These are phyloP conservation scores for Stigmatopora argus DNA, from an alignment of 2,113 vertebrate genomes.

Conservation along the genomic window DNA sequence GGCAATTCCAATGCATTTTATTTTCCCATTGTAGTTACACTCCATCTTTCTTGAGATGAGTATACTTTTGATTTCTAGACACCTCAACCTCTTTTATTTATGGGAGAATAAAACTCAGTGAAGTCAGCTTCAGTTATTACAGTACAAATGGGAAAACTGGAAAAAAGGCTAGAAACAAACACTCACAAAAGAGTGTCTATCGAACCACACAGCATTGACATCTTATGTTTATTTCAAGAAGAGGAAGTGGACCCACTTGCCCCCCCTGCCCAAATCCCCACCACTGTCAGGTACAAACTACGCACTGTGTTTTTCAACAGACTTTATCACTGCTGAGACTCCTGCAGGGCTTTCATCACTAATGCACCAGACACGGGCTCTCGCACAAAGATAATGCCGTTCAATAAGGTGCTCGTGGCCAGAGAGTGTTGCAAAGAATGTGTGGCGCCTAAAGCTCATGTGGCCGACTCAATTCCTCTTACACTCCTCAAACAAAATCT, in stretches of 20 bases:
- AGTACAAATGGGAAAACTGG: constrained; percentile 36
- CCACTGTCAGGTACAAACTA: constrained; percentile 2
- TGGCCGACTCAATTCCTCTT: neutral
- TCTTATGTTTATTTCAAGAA: constrained; percentile 5
- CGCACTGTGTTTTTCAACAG: constrained; percentile 8
- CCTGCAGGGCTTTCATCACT: constrained; percentile 13
- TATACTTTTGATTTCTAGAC: constrained; percentile 31
- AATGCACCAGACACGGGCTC: constrained; percentile 7
- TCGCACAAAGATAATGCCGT: constrained; percentile 4
- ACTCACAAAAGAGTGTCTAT: constrained; percentile 56
- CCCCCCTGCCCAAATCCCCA: neutral
- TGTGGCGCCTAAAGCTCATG: neutral
- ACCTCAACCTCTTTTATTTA: constrained; percentile 41
- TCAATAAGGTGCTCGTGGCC: neutral
- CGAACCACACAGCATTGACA: constrained; percentile 16
- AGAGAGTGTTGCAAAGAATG: neutral
- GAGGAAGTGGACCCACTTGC: neutral
- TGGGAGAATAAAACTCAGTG: constrained; percentile 69
- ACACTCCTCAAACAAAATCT: constrained; percentile 8
- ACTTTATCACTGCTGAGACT: constrained; percentile 7
- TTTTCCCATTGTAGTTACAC: neutral
- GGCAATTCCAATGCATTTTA: neutral
- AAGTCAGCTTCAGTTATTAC: constrained; percentile 76
- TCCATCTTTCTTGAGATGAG: neutral
- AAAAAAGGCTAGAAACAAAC: constrained; percentile 1